Evolutionary conservation across 1,140 invertebrate genomes (phyloP), one percentile per base, ranked within the genome.

Genomic region (Gonatopus flavifemur): DNA sequence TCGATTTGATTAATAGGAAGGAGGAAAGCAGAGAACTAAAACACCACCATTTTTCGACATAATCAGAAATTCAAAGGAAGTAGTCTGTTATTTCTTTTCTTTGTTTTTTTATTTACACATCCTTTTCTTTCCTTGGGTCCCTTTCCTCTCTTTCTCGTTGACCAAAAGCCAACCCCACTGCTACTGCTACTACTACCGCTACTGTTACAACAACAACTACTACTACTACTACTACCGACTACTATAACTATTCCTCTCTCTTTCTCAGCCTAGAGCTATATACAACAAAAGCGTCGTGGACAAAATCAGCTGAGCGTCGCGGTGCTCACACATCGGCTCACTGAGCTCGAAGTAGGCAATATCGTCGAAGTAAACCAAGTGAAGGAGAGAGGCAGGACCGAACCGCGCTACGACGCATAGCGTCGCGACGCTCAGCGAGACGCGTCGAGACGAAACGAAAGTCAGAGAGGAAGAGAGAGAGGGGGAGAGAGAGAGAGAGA

Each of bases 301-400:
- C 19, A 42, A 55, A 18, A 46, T 57, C 41, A 49, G 39, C 44
- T 61, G 56, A 50, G 59, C 59, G 58, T 61, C 59, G 59, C 59
- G 59, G 59, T 58, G 59, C 59, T 62, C 59, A 61, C 55, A 62
- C 59, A 62, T 52, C 59, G 60, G 59, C 58, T 62, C 59, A 62
- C 59, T 62, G 59, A 62, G 59, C 58, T 8, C 56, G 52, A 59
- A 49, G 60, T 63, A 50, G 61, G 60, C 56, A 52, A 63, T 41
- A 57, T 52, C 44, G 47, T 46, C 60, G 56, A 32, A n/a, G n/a
- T n/a, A n/a, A 51, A 62, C 4, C 41, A 28, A n/a, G 20, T 49
- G 35, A 48, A 61, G 52, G 32, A 55, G 42, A 52, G 49, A 49
- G 59, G 58, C 43, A 62, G 43, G 58, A 62, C 59, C 59, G 59